These are phyloP conservation scores for Lynx canadensis DNA, from an alignment of 2,113 vertebrate genomes.

Conservation along the genomic window DNA sequence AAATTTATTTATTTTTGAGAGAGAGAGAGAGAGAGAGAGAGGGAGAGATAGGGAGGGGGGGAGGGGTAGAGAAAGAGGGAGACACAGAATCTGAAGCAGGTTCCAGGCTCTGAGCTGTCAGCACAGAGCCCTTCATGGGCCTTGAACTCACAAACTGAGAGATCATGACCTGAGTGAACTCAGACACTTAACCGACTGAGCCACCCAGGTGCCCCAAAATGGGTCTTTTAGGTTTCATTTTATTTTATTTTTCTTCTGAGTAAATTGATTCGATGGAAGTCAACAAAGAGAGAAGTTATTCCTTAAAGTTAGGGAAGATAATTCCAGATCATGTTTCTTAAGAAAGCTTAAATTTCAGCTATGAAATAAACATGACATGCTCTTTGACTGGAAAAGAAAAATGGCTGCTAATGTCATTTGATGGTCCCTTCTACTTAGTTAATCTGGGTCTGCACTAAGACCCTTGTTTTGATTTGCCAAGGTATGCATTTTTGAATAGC, in stretches of 20 bases:
- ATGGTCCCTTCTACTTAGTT: neutral
- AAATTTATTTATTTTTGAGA: too few species aligned
- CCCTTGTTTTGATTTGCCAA: neutral
- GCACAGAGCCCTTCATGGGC: too few species aligned
- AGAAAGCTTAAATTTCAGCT: neutral
- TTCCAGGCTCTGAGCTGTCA: too few species aligned
- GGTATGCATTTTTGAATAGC: neutral
- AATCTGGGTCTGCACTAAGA: neutral
- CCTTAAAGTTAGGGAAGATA: neutral
- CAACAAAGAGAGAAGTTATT: neutral
- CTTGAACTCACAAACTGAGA: too few species aligned
- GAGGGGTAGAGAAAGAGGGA: too few species aligned
- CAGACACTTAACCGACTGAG: too few species aligned
- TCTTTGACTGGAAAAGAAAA: neutral
- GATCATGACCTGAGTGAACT: too few species aligned
- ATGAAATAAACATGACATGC: neutral
- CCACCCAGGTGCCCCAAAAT: too few species aligned
- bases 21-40: too few species aligned
- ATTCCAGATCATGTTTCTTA: neutral
- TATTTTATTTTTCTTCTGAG: slow-evolving; percentile 32
- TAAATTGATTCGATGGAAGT: neutral
- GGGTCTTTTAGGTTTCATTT: neutral
- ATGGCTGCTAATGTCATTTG: neutral
- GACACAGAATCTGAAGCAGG: too few species aligned
- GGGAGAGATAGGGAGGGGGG: too few species aligned